Percentiles rank a stretch among this genome's conserved stretches.
Conservation (phyloP, 35 echinoderm and acorn worm species). For the Chiridota heheva region DNA sequence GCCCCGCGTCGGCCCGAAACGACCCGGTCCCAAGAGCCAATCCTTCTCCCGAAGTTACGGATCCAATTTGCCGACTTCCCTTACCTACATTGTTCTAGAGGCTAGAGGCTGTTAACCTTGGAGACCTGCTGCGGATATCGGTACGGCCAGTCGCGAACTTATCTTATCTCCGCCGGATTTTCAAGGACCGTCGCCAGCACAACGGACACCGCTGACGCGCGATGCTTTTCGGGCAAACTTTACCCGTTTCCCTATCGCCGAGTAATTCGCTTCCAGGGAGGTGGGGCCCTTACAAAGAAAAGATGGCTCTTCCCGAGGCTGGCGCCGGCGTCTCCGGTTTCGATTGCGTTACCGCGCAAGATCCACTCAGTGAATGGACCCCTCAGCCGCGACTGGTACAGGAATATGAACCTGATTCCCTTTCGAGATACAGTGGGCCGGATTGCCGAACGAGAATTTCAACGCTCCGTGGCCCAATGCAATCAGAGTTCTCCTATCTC, state of each 20-base stretch:
- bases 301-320: slow-evolving; percentile 79
- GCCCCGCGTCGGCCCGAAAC: not conserved
- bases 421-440: slow-evolving; percentile 46
- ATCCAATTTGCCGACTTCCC: too few species aligned
- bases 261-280: slow-evolving; percentile 1
- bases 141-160: slow-evolving; percentile 13
- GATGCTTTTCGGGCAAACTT: slow-evolving; percentile 24
- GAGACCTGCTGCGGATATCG: slow-evolving; percentile 29
- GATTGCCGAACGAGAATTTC: not conserved
- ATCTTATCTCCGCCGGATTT: slow-evolving; percentile 45
- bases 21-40: not conserved
- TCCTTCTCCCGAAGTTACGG: too few species aligned
- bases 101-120: slow-evolving; percentile 34
- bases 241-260: not conserved
- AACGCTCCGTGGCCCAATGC: not conserved
- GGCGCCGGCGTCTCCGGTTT: slow-evolving; percentile 81
- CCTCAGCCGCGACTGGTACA: slow-evolving; percentile 58
- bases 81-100: slow-evolving; percentile 35
- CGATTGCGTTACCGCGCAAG: slow-evolving; percentile 53
- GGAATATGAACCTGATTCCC: slow-evolving; percentile 85
- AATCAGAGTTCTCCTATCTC: slow-evolving; percentile 52
- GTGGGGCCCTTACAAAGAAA: slow-evolving; percentile 24
- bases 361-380: not conserved
- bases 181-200: slow-evolving; percentile 38
- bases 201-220: slow-evolving; percentile 43